Evolutionary conservation across 2,888 invertebrate species (phyloP), one percentile per base, ranked within the genome.

Genomic region (Hirtodrosophila trivittata): DNA sequence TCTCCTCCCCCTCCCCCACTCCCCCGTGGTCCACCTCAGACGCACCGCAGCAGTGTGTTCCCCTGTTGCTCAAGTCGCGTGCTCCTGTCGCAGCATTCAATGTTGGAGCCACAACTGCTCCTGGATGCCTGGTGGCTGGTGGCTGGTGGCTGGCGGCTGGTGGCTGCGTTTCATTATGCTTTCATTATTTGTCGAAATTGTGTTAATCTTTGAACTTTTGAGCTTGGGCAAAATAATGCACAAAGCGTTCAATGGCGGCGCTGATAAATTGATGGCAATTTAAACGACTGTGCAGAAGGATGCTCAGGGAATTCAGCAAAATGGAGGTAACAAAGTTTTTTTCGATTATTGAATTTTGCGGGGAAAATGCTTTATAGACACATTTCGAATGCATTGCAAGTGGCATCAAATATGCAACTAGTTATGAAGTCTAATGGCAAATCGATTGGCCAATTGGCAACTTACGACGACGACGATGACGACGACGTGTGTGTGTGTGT

Each of bases 171-270:
- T 71, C 80, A 80, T 76, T 76, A 78, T 69, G 80, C 67, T 80
- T 68, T 69, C 80, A 83, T 81, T 81, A 83, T 83, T 81, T 80
- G 80, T 67, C 75, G 72, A 83, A 81, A 83, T 80, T 81, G 83
- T 83, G 83, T 83, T 80, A 80, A 80, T 77, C 80, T 75, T 72
- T 76, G 69, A 72, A 63, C 75, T 67, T 64, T 63, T 59, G 43
- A 67, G 62, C 64, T 54, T 47, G 18, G 13, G 33, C 16, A 51
- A 56, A 68, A 55, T 63, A 66, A 59, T 62, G 78, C 60, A 68
- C 75, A 66, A 37, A 45, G 60, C 59, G 18, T 25, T 49, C 39
- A 41, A 54, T 51, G 43, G 7, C 7, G 30, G 46, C 42, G 38
- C 63, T 67, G 55, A 75, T 70, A 68, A 70, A 82, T 82, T 75